A percentile compares a stretch with the other conserved stretches of the same genome.
Conservation (phyloP, 2,888 invertebrate species). For the Apantesis nais region DNA sequence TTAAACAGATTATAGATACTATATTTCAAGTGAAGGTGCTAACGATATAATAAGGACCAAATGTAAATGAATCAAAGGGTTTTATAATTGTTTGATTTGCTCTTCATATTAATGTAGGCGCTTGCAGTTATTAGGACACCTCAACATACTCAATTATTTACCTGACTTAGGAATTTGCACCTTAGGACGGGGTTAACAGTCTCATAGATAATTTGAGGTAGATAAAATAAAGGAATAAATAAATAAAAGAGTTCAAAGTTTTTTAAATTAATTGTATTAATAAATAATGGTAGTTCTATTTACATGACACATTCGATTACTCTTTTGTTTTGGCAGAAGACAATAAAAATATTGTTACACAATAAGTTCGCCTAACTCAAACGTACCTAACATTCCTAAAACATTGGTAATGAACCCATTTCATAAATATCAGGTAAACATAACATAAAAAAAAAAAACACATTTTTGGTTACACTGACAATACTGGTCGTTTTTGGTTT, state of each 20-base stretch:
- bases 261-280: slow-evolving; percentile 85
- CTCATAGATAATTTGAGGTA: not conserved
- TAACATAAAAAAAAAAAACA: slow-evolving; percentile 56
- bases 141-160: no score
- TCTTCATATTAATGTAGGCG: no score
- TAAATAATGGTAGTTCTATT: slow-evolving; percentile 86
- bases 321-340: slow-evolving; percentile 86
- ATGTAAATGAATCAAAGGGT: no score
- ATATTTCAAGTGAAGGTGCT: no score
- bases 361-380: slow-evolving; percentile 67
- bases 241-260: slow-evolving; percentile 63
- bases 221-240: slow-evolving; percentile 3
- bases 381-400: slow-evolving; percentile 54
- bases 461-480: slow-evolving; percentile 78
- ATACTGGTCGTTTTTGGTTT: slow-evolving; percentile 83
- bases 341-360: slow-evolving; percentile 83
- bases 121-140: no score
- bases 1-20: no score
- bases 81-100: no score
- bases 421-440: slow-evolving; percentile 55
- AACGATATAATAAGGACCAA: no score
- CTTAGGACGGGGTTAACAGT: no score
- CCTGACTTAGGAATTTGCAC: no score
- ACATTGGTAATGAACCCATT: slow-evolving; percentile 72
- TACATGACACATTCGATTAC: slow-evolving; percentile 85